These are phyloP conservation scores for Albula goreensis DNA, from an alignment of 2,113 vertebrate genomes.

Conservation along the genomic window DNA sequence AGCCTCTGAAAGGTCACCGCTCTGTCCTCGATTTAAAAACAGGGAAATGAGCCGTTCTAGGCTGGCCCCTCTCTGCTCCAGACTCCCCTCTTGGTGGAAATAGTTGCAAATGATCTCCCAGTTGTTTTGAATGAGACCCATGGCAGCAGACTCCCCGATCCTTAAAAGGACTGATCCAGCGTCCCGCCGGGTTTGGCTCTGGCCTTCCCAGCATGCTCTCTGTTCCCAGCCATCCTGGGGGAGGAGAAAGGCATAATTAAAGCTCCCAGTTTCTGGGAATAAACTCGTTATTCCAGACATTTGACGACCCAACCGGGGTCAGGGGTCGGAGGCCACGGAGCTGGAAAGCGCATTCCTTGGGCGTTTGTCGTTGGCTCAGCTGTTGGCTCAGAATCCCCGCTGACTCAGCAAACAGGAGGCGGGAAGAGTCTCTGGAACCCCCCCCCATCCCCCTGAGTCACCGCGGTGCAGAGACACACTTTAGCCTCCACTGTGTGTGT, in stretches of 20 bases:
- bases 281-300: slow-evolving; percentile 6
- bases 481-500: no score
- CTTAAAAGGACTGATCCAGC: slow-evolving; percentile 9
- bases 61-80: neutral
- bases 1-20: slow-evolving; percentile 6
- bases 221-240: neutral
- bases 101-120: slow-evolving; percentile 28
- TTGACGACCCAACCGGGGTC: neutral
- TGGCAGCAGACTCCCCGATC: neutral
- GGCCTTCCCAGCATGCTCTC: neutral
- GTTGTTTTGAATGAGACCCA: slow-evolving; percentile 19
- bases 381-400: neutral
- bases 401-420: neutral
- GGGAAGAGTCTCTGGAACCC: neutral
- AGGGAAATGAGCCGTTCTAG: slow-evolving; percentile 33
- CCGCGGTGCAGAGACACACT: no score
- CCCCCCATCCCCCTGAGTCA: no score
- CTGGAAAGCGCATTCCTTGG: neutral
- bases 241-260: slow-evolving; percentile 18
- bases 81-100: slow-evolving; percentile 16
- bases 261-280: slow-evolving; percentile 13
- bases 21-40: slow-evolving; percentile 39
- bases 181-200: slow-evolving; percentile 4
- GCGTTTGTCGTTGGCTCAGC: neutral
- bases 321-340: neutral